phyloP scores from a whole-genome alignment of 2,888 invertebrate species.

The Hybos culiciformis region DNA sequence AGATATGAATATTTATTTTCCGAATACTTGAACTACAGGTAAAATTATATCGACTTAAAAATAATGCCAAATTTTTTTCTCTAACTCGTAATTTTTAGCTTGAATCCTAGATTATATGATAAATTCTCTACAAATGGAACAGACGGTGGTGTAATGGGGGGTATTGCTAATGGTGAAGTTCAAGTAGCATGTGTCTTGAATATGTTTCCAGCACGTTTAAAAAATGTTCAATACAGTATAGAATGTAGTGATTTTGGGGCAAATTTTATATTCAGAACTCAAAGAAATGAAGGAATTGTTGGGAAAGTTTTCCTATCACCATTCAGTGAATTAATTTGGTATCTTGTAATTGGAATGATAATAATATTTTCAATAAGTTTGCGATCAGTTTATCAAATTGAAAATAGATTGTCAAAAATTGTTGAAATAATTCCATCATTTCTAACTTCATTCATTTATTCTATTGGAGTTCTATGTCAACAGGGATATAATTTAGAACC shows the following conservation, averaged over 20 bases:
- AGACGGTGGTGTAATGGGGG: slow-evolving; percentile 25
- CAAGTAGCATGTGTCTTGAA: slow-evolving; percentile 22
- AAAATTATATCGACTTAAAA: slow-evolving; percentile 19
- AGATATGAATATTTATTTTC: slow-evolving; percentile 18
- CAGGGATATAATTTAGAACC: slow-evolving; percentile 38
- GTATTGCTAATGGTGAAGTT: slow-evolving; percentile 19
- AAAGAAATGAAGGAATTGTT: slow-evolving; percentile 40
- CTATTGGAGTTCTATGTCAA: slow-evolving; percentile 38
- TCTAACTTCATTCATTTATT: slow-evolving; percentile 29
- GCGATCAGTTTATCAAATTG: slow-evolving; percentile 27
- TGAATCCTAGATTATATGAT: neutral
- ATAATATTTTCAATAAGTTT: slow-evolving; percentile 26
- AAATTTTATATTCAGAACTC: slow-evolving; percentile 44
- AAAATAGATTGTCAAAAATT: slow-evolving; percentile 17
- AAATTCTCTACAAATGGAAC: slow-evolving; percentile 7
- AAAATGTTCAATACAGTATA: slow-evolving; percentile 14
- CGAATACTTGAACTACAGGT: slow-evolving; percentile 25
- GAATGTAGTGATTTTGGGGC: slow-evolving; percentile 26
- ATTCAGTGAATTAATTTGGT: slow-evolving; percentile 44
- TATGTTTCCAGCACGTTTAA: slow-evolving; percentile 16
- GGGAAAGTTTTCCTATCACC: slow-evolving; percentile 45
- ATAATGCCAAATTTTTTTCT: too few species aligned
- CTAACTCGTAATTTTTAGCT: neutral
- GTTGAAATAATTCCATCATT: slow-evolving; percentile 25
- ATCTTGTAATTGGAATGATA: slow-evolving; percentile 33